These are phyloP conservation scores for Dasyprocta punctata DNA, from an alignment of 2,113 vertebrate genomes.

Conservation along the genomic window DNA sequence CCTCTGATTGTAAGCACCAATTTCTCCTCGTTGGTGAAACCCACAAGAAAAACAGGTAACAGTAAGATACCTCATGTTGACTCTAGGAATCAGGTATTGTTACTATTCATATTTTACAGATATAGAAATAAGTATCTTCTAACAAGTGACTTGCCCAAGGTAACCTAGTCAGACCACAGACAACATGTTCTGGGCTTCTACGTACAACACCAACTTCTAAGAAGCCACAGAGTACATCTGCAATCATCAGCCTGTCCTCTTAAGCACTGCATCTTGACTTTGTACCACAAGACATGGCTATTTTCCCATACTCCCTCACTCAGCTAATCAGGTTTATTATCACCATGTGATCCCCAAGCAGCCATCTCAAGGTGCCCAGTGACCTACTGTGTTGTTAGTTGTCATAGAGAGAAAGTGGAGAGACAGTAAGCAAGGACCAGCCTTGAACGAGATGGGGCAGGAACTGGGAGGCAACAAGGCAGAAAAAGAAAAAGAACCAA, in stretches of 20 bases:
- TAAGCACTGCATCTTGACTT: neutral
- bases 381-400: neutral
- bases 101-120: neutral
- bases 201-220: neutral
- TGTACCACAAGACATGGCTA: too few relatives aligned
- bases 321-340: neutral
- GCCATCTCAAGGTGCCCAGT: neutral
- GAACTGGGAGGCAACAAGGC: neutral
- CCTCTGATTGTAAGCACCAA: too few relatives aligned
- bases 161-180: neutral
- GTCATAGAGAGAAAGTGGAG: neutral
- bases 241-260: fast-evolving
- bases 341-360: neutral
- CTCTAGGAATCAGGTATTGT: neutral
- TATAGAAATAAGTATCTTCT: neutral
- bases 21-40: neutral
- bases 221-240: neutral
- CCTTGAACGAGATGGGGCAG: fast-evolving
- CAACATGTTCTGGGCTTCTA: neutral
- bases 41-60: neutral
- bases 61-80: fast-evolving
- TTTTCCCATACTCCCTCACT: neutral
- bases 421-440: neutral
- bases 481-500: neutral
- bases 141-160: neutral